phyloP scores from a whole-genome alignment of 2,113 vertebrate species.

The Hyla sarda region DNA sequence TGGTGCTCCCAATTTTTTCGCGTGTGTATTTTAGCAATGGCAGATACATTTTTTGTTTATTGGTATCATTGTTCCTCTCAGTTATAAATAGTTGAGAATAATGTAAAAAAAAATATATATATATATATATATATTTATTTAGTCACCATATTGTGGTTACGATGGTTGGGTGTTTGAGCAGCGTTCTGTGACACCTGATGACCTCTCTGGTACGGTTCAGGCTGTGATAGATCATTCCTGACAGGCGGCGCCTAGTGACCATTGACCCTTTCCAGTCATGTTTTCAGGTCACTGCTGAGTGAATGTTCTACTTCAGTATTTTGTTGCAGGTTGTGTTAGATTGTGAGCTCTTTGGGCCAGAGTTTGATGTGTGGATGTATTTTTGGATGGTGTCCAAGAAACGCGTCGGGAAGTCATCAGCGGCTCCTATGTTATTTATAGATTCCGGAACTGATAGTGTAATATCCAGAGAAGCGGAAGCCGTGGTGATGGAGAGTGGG shows the following conservation, averaged over 20 bases:
- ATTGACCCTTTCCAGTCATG: neutral
- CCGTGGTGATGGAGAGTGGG: neutral
- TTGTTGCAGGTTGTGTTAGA: neutral
- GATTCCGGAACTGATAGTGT: neutral
- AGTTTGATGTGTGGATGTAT: neutral
- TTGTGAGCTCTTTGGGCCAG: neutral
- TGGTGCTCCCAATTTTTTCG: neutral
- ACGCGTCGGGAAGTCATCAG: neutral
- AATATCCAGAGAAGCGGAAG: neutral
- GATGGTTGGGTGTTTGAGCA: neutral
- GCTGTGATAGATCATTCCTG: neutral
- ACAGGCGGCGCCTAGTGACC: neutral
- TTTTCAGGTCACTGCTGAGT: neutral
- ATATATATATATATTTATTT: too few relatives aligned
- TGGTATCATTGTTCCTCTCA: neutral
- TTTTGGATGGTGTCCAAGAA: neutral
- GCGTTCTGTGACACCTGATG: conserved; percentile 22
- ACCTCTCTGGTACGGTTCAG: conserved; percentile 12
- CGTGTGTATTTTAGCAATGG: too few relatives aligned
- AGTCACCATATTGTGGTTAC: too few relatives aligned
- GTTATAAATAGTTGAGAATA: neutral
- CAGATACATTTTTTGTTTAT: too few relatives aligned
- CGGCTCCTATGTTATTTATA: conserved; percentile 5
- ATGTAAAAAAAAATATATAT: too few relatives aligned
- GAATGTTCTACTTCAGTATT: neutral